Conservation (phyloP, 2,888 invertebrate species). For the Ceriagrion tenellum region DNA sequence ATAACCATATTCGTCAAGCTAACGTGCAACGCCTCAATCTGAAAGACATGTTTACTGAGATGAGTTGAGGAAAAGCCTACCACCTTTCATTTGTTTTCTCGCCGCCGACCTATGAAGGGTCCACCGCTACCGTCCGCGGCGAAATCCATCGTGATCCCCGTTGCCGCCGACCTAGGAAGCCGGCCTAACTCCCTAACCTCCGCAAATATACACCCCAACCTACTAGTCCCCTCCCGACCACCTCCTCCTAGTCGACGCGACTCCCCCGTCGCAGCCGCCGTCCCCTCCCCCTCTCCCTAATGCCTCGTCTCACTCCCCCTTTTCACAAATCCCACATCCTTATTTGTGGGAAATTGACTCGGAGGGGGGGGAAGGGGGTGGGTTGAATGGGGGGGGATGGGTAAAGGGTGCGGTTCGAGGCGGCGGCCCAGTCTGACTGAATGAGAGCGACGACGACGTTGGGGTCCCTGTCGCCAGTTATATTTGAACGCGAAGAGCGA, state of each 20-base stretch:
- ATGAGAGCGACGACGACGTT: slow-evolving; percentile 17
- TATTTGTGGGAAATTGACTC: slow-evolving; percentile 65
- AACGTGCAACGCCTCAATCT: too few relatives aligned
- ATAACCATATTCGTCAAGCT: too few relatives aligned
- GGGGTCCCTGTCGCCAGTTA: background rate
- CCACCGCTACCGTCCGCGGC: too few relatives aligned
- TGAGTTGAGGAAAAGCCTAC: too few relatives aligned
- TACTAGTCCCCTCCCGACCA: too few relatives aligned
- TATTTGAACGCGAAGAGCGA: background rate
- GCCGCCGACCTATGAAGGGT: too few relatives aligned
- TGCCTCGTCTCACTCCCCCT: background rate
- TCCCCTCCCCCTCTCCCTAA: background rate
- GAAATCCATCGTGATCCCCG: too few relatives aligned
- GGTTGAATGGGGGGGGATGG: background rate
- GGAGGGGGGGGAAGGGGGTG: background rate
- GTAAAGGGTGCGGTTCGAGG: background rate
- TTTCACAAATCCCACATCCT: slow-evolving; percentile 54
- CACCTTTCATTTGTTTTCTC: too few relatives aligned
- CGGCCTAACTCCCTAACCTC: too few relatives aligned
- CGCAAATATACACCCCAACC: background rate
- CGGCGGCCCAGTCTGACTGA: background rate
- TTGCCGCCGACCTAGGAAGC: too few relatives aligned
- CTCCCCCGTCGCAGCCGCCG: background rate
- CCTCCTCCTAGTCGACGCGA: background rate
- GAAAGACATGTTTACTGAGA: too few relatives aligned